Evolutionary conservation across 2,888 invertebrate genomes (phyloP), one percentile per base, ranked within the genome.

Genomic region (Cheiracanthium punctorium): DNA sequence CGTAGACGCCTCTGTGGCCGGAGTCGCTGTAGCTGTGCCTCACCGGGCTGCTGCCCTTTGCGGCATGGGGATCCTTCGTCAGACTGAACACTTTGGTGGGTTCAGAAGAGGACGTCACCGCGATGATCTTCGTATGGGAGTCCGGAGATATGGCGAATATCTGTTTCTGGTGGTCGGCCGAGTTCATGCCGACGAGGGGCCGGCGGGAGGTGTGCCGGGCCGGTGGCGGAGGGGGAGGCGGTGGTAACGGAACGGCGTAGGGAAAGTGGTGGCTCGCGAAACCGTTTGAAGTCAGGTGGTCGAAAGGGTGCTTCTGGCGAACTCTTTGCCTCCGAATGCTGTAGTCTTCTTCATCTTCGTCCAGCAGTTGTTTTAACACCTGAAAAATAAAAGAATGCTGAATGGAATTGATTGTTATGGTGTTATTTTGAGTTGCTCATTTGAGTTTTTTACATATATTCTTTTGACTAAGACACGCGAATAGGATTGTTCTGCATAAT

Each of bases 321-420:
- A 81, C 67, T 14, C 80, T 69, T 12, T 81, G 77, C 7, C 87
- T 48, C 20, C 77, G 58, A 14, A 87, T 52, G 20, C 65, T 33
- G 4, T 77, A 48, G 0, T 87, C 87, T 17, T 85, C 85, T 17
- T 80, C 80, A 5, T 87, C 87, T 5, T 77, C 77, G 28, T 86
- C 86, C 14, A 87, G 41, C 41, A 87, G 77, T 37, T 87, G 87
- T n/a, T 81, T 87, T 32, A 87, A 58, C 4, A 86, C 86, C 84
- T 85, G 8, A n/a, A 7, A 12, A 4, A 17, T 32, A 74, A 74
- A 4, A 69, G n/a, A n/a, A n/a, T n/a, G n/a, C n/a, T n/a, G 48
- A n/a, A 1, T 20, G 10, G 30, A 73, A 10, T 17, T 43, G 29
- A n/a, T n/a, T n/a, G n/a, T n/a, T n/a, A n/a, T n/a, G n/a, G n/a